Base-by-base conservation (phyloP, 2,888 invertebrate species). In the Pecten maximus region DNA sequence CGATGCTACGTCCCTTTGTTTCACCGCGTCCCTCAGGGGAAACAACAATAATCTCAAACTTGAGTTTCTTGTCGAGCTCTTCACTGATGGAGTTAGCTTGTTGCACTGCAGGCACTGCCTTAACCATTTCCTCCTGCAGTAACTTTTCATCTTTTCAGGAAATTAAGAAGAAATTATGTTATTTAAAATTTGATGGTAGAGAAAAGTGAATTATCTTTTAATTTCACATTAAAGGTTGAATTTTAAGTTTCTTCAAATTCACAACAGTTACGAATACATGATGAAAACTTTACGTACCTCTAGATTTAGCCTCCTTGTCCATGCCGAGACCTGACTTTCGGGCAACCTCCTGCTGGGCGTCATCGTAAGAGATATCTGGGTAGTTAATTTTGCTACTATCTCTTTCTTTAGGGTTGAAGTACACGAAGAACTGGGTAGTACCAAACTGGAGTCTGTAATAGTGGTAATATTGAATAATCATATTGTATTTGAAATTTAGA, bases 41-140 rank as follows among this genome's bases (percentile, higher is more conserved):
- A 88, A 97, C 97, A 54, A 97, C 95, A 90, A 97, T 95, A 40
- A 97, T 96, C 93, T 97, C 97, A 95, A 97, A 97, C 93, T 97
- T 97, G 93, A 97, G 97, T 92, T 96, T 96, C 94, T 97, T 97
- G 93, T 97, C 97, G 89, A 97, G 95, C 91, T 97, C 97, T 91
- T 97, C 97, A 88, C 97, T 97, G 95, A 97, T 97, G 88, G 97
- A 96, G 95, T 97, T 97, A 10, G 97, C 97, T 93, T 97, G 97
- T 91, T 97, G 97, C 4, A 97, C 97, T 28, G 96, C 96, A 2
- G 97, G 97, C 94, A 97, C 95, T 89, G 97, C 95, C 92, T 97
- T 97, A 48, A 97, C 94, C 88, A 97, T 95, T 91, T 97, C 97
- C 92, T 97, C 97, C 91, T 97, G 97, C 39, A 97, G 94, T 23